phyloP scores from a whole-genome alignment of 2,888 invertebrate species.

The Aphrophora alni region DNA sequence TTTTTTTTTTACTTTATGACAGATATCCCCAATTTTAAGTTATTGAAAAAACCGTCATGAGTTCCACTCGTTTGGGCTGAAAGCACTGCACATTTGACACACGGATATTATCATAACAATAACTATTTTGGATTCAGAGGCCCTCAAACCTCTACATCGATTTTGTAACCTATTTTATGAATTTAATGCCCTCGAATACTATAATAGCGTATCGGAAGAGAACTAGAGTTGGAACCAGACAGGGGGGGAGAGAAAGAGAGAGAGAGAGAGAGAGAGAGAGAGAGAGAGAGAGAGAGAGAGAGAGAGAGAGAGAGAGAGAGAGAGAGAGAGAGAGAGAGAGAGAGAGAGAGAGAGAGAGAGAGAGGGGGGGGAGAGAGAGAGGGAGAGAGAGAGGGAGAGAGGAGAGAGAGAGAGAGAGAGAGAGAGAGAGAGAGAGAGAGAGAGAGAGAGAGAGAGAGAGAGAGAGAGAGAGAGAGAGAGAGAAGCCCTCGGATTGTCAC shows the following conservation, averaged over 20 bases:
- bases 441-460: background rate
- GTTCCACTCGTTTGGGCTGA: too few relatives aligned
- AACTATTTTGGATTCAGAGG: too few relatives aligned
- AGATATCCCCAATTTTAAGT: too few relatives aligned
- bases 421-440: conserved; percentile 22
- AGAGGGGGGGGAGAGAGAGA: conserved; percentile 34
- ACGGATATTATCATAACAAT: too few relatives aligned
- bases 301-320: conserved; percentile 35
- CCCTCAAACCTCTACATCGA: too few relatives aligned
- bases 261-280: conserved; percentile 23
- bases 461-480: background rate
- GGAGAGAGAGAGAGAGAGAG: conserved; percentile 29
- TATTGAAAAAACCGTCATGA: too few relatives aligned
- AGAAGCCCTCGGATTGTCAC: too few relatives aligned
- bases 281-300: conserved; percentile 33
- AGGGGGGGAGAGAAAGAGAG: conserved; percentile 15
- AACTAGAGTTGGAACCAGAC: conserved; percentile 25
- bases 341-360: conserved; percentile 28
- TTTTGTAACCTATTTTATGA: too few relatives aligned
- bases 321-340: conserved; percentile 23
- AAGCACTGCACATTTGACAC: too few relatives aligned
- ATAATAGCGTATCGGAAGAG: conserved; percentile 10
- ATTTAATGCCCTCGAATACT: too few relatives aligned
- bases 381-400: background rate
- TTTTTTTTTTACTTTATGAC: too few relatives aligned